Conservation (phyloP, 2,113 vertebrate genomes). For the Micronycteris hirsuta region DNA sequence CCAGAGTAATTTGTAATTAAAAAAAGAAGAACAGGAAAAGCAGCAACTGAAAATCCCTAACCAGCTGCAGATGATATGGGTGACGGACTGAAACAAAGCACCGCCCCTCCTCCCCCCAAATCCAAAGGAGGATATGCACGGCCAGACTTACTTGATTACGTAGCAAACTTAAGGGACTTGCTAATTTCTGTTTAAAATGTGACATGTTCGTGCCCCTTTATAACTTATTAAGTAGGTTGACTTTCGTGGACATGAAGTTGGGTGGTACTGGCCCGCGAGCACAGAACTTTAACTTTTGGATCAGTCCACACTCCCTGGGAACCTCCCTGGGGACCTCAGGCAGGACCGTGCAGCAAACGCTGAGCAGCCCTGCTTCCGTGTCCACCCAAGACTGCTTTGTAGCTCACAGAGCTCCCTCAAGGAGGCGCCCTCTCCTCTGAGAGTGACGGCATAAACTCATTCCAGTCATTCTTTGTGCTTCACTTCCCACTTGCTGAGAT, state of each 20-base stretch:
- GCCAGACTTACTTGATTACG: not conserved
- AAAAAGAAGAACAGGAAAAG: not conserved
- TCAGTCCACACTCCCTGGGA: not conserved
- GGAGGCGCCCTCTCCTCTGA: not conserved
- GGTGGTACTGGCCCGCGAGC: not conserved
- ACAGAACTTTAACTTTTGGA: not conserved
- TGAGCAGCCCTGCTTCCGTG: not conserved
- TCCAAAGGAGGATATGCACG: not conserved
- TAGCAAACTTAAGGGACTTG: not conserved
- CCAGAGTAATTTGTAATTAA: not conserved
- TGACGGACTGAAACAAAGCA: not conserved
- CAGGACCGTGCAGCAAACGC: not conserved
- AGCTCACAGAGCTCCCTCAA: not conserved
- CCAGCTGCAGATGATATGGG: not conserved
- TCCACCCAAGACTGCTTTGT: accelerated
- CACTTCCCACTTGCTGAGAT: not conserved
- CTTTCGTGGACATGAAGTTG: not conserved
- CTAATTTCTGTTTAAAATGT: not conserved
- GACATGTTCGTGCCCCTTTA: not conserved
- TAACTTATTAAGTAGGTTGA: not conserved
- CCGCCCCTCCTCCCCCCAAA: not conserved
- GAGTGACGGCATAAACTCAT: not conserved
- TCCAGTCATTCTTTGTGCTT: not conserved
- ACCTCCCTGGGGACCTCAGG: too few relatives aligned
- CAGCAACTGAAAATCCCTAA: not conserved